Percentiles rank a stretch among this genome's conserved stretches.
Conservation (phyloP, 2,113 vertebrate genomes). For the Vulpes vulpes region DNA sequence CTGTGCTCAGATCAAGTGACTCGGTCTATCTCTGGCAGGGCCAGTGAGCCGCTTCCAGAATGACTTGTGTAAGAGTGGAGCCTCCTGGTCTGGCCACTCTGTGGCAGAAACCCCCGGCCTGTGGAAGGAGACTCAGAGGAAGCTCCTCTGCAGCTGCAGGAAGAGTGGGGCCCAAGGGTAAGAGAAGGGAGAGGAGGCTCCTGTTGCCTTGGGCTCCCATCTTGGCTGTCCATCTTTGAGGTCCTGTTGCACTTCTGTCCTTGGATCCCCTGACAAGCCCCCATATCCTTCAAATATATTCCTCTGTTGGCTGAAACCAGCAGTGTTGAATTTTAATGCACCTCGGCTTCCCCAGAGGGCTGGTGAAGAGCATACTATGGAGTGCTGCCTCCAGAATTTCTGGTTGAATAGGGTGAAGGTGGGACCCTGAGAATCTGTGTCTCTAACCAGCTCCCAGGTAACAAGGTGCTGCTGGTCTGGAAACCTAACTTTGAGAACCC, state of each 20-base stretch:
- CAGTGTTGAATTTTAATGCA: not conserved
- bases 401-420: not conserved
- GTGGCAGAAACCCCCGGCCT: not conserved
- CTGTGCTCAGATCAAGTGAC: not conserved
- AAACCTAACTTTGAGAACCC: not conserved
- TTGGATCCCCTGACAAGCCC: not conserved
- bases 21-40: not conserved
- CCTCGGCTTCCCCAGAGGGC: not conserved
- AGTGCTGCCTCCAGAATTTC: not conserved
- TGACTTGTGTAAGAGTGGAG: not conserved
- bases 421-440: not conserved
- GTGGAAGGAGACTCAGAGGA: not conserved
- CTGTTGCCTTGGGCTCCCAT: not conserved
- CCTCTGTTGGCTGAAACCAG: not conserved
- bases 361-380: not conserved
- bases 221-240: not conserved
- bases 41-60: not conserved
- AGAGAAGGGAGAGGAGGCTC: not conserved
- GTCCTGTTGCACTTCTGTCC: not conserved
- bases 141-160: not conserved
- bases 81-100: not conserved
- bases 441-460: not conserved
- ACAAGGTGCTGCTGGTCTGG: not conserved
- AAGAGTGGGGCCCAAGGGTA: not conserved
- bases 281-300: not conserved